A percentile compares a stretch with the other conserved stretches of the same genome.
Conservation (phyloP, 2,888 invertebrate genomes). For the Escarpia spicata region DNA sequence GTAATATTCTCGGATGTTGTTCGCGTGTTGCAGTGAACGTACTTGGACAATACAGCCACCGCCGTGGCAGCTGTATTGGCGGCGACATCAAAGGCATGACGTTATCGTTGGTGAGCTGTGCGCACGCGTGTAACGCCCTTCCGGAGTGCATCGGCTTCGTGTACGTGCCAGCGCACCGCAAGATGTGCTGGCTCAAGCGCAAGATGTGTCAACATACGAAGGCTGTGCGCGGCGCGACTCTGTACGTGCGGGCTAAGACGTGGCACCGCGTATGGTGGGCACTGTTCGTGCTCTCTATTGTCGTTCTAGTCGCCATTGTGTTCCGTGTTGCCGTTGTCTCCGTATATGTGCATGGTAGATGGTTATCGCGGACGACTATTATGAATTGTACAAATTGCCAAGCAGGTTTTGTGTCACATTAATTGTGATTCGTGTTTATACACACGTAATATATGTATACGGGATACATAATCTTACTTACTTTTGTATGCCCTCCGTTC, state of each 20-base stretch:
- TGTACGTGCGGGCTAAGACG: neutral
- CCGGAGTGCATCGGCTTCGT: conserved; percentile 23
- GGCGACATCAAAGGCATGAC: conserved; percentile 19
- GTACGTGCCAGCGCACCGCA: neutral
- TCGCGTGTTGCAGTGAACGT: neutral
- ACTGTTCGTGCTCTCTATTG: neutral
- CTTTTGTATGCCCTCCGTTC: no score
- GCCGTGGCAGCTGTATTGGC: conserved; percentile 19
- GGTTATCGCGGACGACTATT: neutral
- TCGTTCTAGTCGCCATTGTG: neutral
- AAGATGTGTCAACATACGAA: neutral
- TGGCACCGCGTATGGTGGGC: neutral
- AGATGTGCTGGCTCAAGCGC: conserved; percentile 23
- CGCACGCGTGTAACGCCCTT: conserved; percentile 17
- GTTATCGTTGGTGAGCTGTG: conserved; percentile 18
- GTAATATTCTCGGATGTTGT: neutral
- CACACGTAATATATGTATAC: no score
- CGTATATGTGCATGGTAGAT: neutral
- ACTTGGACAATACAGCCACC: neutral
- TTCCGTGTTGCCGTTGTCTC: neutral
- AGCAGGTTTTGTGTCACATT: neutral
- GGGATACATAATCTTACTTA: no score
- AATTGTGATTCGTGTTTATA: no score
- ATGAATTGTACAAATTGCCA: neutral
- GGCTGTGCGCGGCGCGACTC: neutral